phyloP scores from a whole-genome alignment of 2,797 vertebrate species.

The Semaprochilodus insignis region DNA sequence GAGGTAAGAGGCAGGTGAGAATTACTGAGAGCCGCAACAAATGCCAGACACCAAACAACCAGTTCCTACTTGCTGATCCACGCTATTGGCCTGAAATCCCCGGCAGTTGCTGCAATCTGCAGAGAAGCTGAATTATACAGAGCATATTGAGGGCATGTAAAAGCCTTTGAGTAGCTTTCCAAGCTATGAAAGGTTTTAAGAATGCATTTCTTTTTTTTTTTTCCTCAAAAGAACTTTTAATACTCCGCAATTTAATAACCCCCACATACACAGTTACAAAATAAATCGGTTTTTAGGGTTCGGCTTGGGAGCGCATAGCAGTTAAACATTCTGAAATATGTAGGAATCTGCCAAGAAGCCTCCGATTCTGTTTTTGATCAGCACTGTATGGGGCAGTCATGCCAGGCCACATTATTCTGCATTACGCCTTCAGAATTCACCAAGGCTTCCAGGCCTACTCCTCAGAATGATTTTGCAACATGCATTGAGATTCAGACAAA shows the following conservation, averaged over 20 bases:
- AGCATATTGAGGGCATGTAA: conserved; percentile 5
- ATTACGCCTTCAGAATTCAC: conserved; percentile 47
- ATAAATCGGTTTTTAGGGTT: conserved; percentile 45
- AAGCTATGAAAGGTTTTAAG: conserved; percentile 34
- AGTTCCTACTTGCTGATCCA: background rate
- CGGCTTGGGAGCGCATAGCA: conserved; percentile 48
- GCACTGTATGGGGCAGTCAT: conserved; percentile 50
- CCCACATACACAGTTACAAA: conserved; percentile 48
- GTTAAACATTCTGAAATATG: conserved; percentile 57
- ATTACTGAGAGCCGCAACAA: conserved; percentile 38
- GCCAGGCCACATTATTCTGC: conserved; percentile 56
- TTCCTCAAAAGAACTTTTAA: conserved; percentile 25
- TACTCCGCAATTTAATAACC: conserved; percentile 39
- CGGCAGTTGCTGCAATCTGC: conserved; percentile 36
- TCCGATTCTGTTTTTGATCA: conserved; percentile 61
- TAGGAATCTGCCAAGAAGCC: conserved; percentile 56
- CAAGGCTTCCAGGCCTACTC: conserved; percentile 24
- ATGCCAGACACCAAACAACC: conserved; percentile 13
- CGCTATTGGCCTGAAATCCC: background rate
- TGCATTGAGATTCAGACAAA: conserved; percentile 4
- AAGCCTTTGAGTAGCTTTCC: conserved; percentile 27
- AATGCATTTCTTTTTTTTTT: conserved; percentile 35
- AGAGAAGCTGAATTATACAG: background rate
- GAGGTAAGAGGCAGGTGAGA: conserved; percentile 51
- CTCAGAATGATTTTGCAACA: conserved; percentile 47